Evolutionary conservation across 2,888 invertebrate species (phyloP).

Genomic region (Abrostola triplasia): DNA sequence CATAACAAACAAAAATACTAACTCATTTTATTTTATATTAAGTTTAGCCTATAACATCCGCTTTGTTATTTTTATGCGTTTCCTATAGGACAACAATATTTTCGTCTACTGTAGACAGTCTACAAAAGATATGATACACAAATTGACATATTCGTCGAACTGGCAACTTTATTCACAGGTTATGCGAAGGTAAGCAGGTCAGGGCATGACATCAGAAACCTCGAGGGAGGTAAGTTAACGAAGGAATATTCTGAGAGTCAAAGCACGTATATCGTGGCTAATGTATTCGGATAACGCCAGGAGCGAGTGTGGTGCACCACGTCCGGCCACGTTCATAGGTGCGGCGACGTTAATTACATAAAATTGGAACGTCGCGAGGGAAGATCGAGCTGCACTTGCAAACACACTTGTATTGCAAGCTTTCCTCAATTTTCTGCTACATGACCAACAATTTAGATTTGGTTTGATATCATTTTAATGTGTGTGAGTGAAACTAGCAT

Average conservation of each 20-base stretch:
- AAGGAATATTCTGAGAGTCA: constrained; percentile 70
- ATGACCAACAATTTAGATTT: constrained; percentile 58
- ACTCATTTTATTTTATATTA: neutral
- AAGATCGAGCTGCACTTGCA: constrained; percentile 64
- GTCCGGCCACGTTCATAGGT: constrained; percentile 58
- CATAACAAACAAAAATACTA: constrained; percentile 1
- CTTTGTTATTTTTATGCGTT: too few species aligned
- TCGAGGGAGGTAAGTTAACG: constrained; percentile 67
- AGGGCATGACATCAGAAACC: constrained; percentile 61
- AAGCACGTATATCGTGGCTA: constrained; percentile 74
- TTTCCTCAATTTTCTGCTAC: constrained; percentile 67
- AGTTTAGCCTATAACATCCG: too few species aligned
- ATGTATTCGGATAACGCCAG: constrained; percentile 77
- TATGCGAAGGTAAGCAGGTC: constrained; percentile 59
- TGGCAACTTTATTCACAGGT: constrained; percentile 41
- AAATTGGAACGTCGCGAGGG: constrained; percentile 79
- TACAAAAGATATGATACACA: too few species aligned
- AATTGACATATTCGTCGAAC: neutral
- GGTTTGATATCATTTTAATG: constrained; percentile 16
- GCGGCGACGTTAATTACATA: constrained; percentile 79
- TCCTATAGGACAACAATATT: too few species aligned
- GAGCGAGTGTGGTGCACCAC: constrained; percentile 63
- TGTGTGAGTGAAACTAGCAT: too few species aligned
- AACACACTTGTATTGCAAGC: constrained; percentile 72
- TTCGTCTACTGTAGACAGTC: too few species aligned